A percentile compares a stretch with the other conserved stretches of the same genome.
Evolutionary conservation across 2,113 vertebrate genomes (phyloP).

Genomic region (Martes martes): DNA sequence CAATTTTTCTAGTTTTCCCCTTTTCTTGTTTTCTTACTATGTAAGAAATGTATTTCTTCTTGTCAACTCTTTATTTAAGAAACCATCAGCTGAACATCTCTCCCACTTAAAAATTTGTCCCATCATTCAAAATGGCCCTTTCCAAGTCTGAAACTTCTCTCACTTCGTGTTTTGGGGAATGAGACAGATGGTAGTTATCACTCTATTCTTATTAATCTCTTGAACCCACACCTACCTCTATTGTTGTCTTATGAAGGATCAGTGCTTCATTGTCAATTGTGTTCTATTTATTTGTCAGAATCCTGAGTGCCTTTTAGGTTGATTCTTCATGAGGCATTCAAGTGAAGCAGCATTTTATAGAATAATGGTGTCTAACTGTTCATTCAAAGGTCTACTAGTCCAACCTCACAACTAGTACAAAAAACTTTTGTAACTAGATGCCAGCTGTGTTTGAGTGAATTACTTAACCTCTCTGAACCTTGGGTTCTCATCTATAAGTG

Average conservation of each 20-base stretch:
- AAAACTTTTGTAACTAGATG: background rate
- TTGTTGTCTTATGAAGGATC: background rate
- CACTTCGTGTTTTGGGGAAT: background rate
- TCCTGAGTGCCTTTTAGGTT: background rate
- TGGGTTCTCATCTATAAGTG: background rate
- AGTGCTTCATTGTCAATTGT: background rate
- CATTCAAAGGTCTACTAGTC: background rate
- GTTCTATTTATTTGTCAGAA: background rate
- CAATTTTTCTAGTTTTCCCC: background rate
- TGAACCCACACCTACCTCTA: background rate
- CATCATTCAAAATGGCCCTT: background rate
- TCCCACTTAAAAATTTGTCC: background rate
- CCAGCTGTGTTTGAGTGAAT: background rate
- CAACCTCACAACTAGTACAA: background rate
- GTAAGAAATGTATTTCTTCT: background rate
- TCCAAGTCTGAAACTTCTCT: background rate
- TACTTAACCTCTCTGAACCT: background rate
- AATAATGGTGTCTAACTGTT: background rate
- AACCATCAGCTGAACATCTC: background rate
- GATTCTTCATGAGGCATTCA: background rate
- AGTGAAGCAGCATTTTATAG: background rate
- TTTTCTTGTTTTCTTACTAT: background rate
- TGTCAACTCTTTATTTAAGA: background rate
- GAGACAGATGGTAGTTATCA: background rate
- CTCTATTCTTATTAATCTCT: background rate